These are phyloP conservation scores for Polypterus senegalus DNA, from an alignment of 2,113 vertebrate genomes.

Conservation along the genomic window DNA sequence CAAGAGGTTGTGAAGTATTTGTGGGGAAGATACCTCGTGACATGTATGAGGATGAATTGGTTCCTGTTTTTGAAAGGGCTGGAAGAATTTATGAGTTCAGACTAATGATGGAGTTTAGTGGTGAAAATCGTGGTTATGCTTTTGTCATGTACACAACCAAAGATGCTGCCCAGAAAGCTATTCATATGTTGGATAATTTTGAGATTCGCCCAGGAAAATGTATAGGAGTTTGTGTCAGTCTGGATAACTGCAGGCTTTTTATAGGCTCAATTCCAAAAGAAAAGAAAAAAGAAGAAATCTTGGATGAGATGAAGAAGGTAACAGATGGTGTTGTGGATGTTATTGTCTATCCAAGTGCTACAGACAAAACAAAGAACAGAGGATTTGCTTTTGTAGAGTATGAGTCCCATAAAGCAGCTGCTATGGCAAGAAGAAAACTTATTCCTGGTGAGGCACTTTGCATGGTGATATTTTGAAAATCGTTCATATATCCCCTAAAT, in stretches of 20 bases:
- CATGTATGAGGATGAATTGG: slow-evolving; percentile 85
- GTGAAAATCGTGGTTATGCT: slow-evolving; percentile 89
- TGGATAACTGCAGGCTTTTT: slow-evolving; percentile 91
- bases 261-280: slow-evolving; percentile 88
- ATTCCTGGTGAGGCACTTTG: slow-evolving; percentile 58
- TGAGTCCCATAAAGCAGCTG: slow-evolving; percentile 87
- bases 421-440: slow-evolving; percentile 79
- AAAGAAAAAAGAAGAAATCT: slow-evolving; percentile 82
- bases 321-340: slow-evolving; percentile 88
- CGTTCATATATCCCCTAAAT: no score
- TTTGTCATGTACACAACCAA: slow-evolving; percentile 89
- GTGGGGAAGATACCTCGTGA: slow-evolving; percentile 94
- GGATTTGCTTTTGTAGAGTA: slow-evolving; percentile 93
- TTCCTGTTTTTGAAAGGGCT: slow-evolving; percentile 78
- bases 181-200: slow-evolving; percentile 77
- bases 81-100: slow-evolving; percentile 87
- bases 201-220: slow-evolving; percentile 82
- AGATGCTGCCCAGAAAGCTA: slow-evolving; percentile 74
- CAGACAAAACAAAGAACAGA: slow-evolving; percentile 77
- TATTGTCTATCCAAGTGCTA: slow-evolving; percentile 76
- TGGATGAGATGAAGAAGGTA: slow-evolving; percentile 84
- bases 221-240: slow-evolving; percentile 84
- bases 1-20: slow-evolving; percentile 92
- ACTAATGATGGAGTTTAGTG: slow-evolving; percentile 95
- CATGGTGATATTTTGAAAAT: no score